These are phyloP conservation scores for Oscheius myriophilus DNA, from an alignment of 2,888 invertebrate genomes.

Conservation along the genomic window DNA sequence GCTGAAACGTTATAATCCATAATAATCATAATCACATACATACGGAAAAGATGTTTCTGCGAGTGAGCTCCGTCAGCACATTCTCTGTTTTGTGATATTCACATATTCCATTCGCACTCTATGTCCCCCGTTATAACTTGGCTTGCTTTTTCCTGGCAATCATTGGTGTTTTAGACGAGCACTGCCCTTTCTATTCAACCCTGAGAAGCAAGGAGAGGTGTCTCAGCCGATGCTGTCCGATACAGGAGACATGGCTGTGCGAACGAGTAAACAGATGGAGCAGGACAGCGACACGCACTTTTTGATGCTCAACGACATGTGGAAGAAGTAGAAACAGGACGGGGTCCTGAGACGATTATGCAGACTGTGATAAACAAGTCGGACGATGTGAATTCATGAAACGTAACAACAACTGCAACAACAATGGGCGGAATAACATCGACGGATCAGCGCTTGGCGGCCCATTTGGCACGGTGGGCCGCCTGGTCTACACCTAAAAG, in stretches of 20 bases:
- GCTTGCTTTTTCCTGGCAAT: no score
- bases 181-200: slow-evolving; percentile 47
- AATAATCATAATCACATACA: no score
- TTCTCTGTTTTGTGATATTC: no score
- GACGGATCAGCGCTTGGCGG: not conserved
- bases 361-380: not conserved
- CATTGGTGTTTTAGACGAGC: slow-evolving; percentile 38
- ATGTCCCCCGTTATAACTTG: no score
- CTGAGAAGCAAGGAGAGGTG: slow-evolving; percentile 13
- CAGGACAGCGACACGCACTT: slow-evolving; percentile 53
- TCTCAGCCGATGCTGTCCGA: slow-evolving; percentile 13
- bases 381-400: not conserved
- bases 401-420: slow-evolving; percentile 12
- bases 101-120: no score
- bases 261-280: slow-evolving; percentile 36
- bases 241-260: slow-evolving; percentile 18
- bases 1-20: no score
- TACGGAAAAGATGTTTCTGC: no score
- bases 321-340: slow-evolving; percentile 41
- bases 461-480: slow-evolving; percentile 9
- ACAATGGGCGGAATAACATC: not conserved
- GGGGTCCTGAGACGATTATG: not conserved
- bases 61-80: no score
- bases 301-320: slow-evolving; percentile 53
- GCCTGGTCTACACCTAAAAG: not conserved